A percentile compares a stretch with the other conserved stretches of the same genome.
phyloP scores from a whole-genome alignment of 2,797 vertebrate genomes.

The Trematomus bernacchii region DNA sequence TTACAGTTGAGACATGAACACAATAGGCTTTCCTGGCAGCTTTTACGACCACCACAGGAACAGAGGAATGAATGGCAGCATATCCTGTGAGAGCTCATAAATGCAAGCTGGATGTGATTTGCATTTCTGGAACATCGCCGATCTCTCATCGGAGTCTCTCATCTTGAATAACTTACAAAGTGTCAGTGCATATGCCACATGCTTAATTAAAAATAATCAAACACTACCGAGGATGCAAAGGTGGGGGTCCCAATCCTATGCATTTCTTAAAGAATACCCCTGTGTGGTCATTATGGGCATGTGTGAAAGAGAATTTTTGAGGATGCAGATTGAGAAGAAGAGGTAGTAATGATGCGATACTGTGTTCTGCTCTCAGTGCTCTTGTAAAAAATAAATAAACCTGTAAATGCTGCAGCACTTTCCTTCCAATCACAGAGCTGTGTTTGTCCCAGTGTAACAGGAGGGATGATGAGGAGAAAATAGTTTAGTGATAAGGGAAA shows the following conservation, averaged over 20 bases:
- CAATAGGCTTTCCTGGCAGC: constrained; percentile 53
- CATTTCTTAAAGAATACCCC: constrained; percentile 10
- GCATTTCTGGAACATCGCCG: constrained; percentile 39
- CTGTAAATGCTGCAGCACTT: constrained; percentile 27
- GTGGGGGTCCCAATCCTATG: not conserved
- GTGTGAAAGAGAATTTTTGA: constrained; percentile 7
- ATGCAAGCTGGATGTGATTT: constrained; percentile 57
- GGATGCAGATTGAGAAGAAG: constrained; percentile 1
- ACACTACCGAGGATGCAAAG: constrained; percentile 1
- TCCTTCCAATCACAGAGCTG: constrained; percentile 1
- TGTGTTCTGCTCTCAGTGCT: not conserved
- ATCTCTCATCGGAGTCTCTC: constrained; percentile 23
- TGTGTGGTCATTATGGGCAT: not conserved
- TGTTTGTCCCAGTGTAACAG: not conserved
- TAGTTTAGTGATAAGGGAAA: not conserved
- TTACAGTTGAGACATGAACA: constrained; percentile 51
- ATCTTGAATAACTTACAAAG: constrained; percentile 31
- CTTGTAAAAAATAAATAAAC: too few relatives aligned
- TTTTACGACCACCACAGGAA: constrained; percentile 47
- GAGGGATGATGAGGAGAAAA: constrained; percentile 21
- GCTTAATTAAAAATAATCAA: constrained; percentile 12
- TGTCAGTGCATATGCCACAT: not conserved
- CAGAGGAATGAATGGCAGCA: constrained; percentile 42
- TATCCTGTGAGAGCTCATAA: constrained; percentile 61
- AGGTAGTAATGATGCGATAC: not conserved